These are phyloP conservation scores for Neostethus bicornis DNA, from an alignment of 2,797 vertebrate species.

Conservation along the genomic window DNA sequence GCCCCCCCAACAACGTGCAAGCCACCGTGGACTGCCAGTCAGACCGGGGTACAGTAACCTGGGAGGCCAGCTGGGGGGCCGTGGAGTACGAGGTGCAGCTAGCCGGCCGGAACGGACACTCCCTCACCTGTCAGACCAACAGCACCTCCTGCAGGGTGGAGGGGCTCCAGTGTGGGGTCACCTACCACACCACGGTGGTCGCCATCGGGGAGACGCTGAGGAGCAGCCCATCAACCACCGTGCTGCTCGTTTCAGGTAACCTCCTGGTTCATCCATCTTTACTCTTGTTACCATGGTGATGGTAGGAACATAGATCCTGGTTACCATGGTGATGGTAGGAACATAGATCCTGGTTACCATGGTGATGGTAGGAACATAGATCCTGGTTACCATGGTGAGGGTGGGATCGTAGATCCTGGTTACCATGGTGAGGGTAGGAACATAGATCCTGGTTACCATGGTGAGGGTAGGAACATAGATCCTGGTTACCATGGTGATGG, in stretches of 20 bases:
- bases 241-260: conserved; percentile 76
- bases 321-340: too few relatives aligned
- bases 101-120: conserved; percentile 64
- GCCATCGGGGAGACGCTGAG: conserved; percentile 65
- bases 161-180: conserved; percentile 73
- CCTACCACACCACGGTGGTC: conserved; percentile 65
- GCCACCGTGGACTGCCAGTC: conserved; percentile 49
- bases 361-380: too few relatives aligned
- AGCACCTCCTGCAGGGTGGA: conserved; percentile 65
- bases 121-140: conserved; percentile 60
- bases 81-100: conserved; percentile 65
- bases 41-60: conserved; percentile 55
- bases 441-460: too few relatives aligned
- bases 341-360: too few relatives aligned
- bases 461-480: too few relatives aligned
- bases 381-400: too few relatives aligned
- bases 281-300: too few relatives aligned
- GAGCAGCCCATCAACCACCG: conserved; percentile 60
- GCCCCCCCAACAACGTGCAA: conserved; percentile 72
- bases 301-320: too few relatives aligned
- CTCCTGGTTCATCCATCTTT: too few relatives aligned
- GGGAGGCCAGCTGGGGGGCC: conserved; percentile 76
- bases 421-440: too few relatives aligned
- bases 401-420: too few relatives aligned
- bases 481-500: too few relatives aligned